Evolutionary conservation across 2,797 vertebrate genomes (phyloP), one percentile per base, ranked within the genome.

Genomic region (Pseudochirops cupreus): DNA sequence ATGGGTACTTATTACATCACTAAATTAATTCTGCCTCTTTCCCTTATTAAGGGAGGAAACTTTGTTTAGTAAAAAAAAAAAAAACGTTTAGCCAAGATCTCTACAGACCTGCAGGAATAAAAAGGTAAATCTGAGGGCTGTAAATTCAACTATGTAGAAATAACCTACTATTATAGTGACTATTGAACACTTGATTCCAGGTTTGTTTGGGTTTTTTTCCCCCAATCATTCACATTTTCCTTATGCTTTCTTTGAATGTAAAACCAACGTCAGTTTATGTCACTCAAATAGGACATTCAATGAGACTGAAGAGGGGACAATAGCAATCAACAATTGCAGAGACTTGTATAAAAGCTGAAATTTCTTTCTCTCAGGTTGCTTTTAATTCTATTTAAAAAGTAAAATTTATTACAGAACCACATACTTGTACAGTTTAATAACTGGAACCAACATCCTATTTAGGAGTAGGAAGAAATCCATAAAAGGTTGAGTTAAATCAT

Each of bases 241-340:
- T 57, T 31, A 57, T 14, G 29, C 4, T 90, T 59, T 87, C 4
- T 90, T 59, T 87, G 46, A 55, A 18, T 56, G 33, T 90, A 96
- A 92, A 93, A 56, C 1, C 7, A 3, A n/a, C 87, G 93, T 91
- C 93, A 91, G 92, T 54, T 39, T 91, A 90, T 62, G 50, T 74
- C 31, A 58, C 56, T 92, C 29, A 94, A 95, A 89, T 39, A 50
- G n/a, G 4, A 67, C 12, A 56, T 11, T 82, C 53, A 82, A 82
- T 24, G 67, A 96, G 95, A 90, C 74, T 29, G 56, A 95, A 57
- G 91, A 53, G 91, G 52, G 50, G 92, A 58, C 74, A 94, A 91
- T 31, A 93, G 26, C 58, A 90, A 94, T 82, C 87, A 89, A 90
- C 21, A 57, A 57, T 57, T 67, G 62, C n/a, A 74, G 13, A 91